Conservation (phyloP, 2,888 invertebrate species). For the Bursaphelenchus okinawaensis region DNA sequence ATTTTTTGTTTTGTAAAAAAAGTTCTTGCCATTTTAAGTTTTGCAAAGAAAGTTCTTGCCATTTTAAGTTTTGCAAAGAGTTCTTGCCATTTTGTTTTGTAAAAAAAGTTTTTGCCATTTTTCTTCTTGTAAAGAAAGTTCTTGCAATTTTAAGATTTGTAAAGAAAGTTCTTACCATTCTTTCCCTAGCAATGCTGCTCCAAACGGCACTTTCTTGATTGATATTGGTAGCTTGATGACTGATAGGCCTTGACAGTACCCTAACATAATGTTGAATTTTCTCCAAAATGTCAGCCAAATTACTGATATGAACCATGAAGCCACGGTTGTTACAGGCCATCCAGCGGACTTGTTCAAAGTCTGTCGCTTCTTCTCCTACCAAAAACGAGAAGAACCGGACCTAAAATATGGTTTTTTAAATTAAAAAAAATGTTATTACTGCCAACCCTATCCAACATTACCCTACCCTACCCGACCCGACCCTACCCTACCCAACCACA, state of each 20-base stretch:
- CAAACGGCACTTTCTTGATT: conserved; percentile 79
- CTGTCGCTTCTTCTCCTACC: conserved; percentile 87
- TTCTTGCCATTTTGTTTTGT: not conserved
- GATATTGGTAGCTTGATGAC: conserved; percentile 66
- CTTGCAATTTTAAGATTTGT: no score
- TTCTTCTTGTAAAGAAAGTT: not conserved
- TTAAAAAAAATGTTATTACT: no score
- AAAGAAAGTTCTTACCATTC: conserved; percentile 39
- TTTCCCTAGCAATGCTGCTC: conserved; percentile 68
- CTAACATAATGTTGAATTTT: conserved; percentile 93
- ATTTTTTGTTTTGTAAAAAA: no score
- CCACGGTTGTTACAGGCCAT: conserved; percentile 98
- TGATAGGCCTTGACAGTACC: conserved; percentile 90
- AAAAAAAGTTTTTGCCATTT: not conserved
- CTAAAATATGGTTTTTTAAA: no score
- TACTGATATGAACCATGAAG: conserved; percentile 80
- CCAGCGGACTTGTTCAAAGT: conserved; percentile 83
- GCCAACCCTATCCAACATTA: no score
- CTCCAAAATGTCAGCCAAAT: conserved; percentile 92
- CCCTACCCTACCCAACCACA: no score
- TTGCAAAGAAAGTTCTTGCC: no score
- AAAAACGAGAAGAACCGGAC: conserved; percentile 95
- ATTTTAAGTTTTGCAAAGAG: not conserved
- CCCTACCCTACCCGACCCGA: no score
- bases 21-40: no score